Conservation (phyloP, 1,140 invertebrate genomes). For the Drosophila miranda region DNA sequence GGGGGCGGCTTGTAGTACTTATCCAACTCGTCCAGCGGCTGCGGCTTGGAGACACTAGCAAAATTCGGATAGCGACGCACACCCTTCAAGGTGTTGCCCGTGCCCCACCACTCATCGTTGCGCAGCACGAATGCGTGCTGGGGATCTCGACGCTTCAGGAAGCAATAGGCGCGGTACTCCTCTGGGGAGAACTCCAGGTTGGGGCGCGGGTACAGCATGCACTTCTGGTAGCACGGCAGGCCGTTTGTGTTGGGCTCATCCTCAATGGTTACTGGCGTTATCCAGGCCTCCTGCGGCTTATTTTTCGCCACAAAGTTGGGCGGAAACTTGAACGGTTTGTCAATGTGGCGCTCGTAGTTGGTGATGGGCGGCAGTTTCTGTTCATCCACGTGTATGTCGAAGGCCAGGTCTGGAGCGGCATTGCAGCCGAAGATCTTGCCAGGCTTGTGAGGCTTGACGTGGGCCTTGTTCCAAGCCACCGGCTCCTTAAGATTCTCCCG, state of each 20-base stretch:
- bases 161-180: constrained; percentile 61
- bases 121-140: constrained; percentile 54
- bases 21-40: constrained; percentile 43
- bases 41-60: constrained; percentile 43
- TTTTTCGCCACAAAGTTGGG: constrained; percentile 62
- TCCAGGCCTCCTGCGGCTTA: constrained; percentile 50
- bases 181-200: constrained; percentile 71
- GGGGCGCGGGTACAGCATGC: constrained; percentile 63
- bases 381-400: constrained; percentile 75
- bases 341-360: constrained; percentile 53
- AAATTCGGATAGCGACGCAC: no score
- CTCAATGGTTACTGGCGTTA: constrained; percentile 70
- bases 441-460: constrained; percentile 66
- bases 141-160: constrained; percentile 33
- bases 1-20: constrained; percentile 45
- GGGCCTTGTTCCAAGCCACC: constrained; percentile 85
- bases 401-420: constrained; percentile 45
- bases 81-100: no score
- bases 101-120: constrained; percentile 53
- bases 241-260: constrained; percentile 47
- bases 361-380: constrained; percentile 38
- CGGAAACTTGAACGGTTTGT: constrained; percentile 55
- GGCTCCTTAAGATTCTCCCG: constrained; percentile 85
- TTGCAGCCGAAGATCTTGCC: constrained; percentile 51
- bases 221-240: constrained; percentile 70